A percentile compares a stretch with the other conserved stretches of the same genome.
These are phyloP conservation scores for Dreissena polymorpha DNA, from an alignment of 1,140 invertebrate species.

Conservation along the genomic window DNA sequence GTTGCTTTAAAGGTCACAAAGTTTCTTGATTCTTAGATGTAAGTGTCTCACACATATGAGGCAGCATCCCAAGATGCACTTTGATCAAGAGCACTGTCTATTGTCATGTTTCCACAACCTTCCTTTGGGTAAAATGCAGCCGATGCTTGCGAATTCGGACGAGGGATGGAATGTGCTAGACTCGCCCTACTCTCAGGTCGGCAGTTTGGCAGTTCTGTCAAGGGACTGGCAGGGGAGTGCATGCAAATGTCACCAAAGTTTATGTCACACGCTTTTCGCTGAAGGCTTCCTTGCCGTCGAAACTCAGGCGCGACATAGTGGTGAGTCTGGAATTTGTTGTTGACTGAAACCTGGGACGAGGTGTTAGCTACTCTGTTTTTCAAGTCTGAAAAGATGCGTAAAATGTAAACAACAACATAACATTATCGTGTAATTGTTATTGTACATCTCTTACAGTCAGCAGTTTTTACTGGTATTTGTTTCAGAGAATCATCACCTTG, in stretches of 20 bases:
- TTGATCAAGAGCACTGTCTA: constrained; percentile 43
- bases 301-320: constrained; percentile 53
- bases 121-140: constrained; percentile 39
- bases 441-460: no score
- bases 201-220: constrained; percentile 3
- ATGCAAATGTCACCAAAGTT: constrained; percentile 36
- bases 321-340: constrained; percentile 42
- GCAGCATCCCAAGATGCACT: constrained; percentile 42
- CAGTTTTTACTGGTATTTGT: no score
- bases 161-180: constrained; percentile 40
- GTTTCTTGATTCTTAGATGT: no score
- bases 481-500: no score
- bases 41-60: constrained; percentile 35
- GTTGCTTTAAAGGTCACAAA: no score
- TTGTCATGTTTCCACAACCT: constrained; percentile 14
- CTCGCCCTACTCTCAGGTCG: constrained; percentile 32
- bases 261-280: constrained; percentile 50
- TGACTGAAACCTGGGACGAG: background rate
- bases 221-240: constrained; percentile 38
- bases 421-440: no score
- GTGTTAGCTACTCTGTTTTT: constrained; percentile 6
- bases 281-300: constrained; percentile 45
- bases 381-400: constrained; percentile 25
- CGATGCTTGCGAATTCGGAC: constrained; percentile 29
- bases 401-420: background rate